phyloP scores from a whole-genome alignment of 1,140 invertebrate species.

The Pissodes strobi region DNA sequence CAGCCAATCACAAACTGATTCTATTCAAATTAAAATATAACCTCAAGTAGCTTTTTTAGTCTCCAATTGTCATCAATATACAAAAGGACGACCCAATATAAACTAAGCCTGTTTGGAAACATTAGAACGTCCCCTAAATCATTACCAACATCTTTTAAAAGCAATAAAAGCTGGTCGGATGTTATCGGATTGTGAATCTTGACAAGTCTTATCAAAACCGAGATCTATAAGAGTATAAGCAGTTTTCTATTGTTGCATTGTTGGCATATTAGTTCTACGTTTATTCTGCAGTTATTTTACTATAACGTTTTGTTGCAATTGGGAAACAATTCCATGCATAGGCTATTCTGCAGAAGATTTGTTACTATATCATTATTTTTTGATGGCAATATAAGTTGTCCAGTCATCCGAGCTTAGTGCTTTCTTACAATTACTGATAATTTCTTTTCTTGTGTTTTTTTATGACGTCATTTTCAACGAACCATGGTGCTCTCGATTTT shows the following conservation, averaged over 20 bases:
- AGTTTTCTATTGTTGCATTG: conserved; percentile 19
- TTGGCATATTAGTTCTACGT: conserved; percentile 12
- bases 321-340: no score
- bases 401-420: no score
- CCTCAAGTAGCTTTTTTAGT: conserved; percentile 18
- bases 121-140: conserved; percentile 8
- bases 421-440: no score
- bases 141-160: conserved; percentile 2
- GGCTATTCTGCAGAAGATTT: no score
- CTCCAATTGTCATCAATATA: neutral
- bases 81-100: conserved; percentile 1
- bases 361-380: no score
- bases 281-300: conserved; percentile 1
- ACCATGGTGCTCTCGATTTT: no score
- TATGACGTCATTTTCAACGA: no score
- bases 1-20: conserved; percentile 10
- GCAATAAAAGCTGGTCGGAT: conserved; percentile 3
- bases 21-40: conserved; percentile 15
- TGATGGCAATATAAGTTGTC: no score
- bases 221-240: conserved; percentile 15
- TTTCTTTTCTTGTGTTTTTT: no score
- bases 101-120: conserved; percentile 17
- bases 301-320: no score
- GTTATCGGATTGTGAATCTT: conserved; percentile 15
- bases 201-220: conserved; percentile 13